A percentile compares a stretch with the other conserved stretches of the same genome.
Evolutionary conservation across 2,797 vertebrate genomes (phyloP).

Genomic region (Gymnopithys bicolor): DNA sequence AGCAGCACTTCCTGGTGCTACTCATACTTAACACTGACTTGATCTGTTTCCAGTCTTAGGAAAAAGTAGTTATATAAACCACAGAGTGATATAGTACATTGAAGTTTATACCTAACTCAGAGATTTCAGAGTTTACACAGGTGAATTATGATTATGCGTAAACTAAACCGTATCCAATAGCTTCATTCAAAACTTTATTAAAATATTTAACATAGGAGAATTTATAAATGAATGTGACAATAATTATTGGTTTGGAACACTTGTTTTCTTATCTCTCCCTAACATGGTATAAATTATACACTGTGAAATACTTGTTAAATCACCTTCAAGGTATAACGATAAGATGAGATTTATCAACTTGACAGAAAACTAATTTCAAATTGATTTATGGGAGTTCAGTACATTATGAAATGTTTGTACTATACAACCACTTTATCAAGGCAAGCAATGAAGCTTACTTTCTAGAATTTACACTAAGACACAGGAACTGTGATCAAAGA

Average conservation of each 20-base stretch:
- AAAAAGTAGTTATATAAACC: neutral
- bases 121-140: neutral
- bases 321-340: conserved; percentile 12
- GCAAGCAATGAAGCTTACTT: neutral
- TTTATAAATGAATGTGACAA: conserved; percentile 21
- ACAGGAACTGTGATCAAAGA: neutral
- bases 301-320: conserved; percentile 23
- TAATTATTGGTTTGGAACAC: neutral
- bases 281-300: neutral
- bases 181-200: neutral
- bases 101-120: neutral
- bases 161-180: neutral
- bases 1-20: fast-evolving
- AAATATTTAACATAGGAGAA: neutral
- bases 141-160: neutral
- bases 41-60: neutral
- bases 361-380: conserved; percentile 47
- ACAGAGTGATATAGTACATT: neutral
- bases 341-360: conserved; percentile 35
- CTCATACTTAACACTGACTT: neutral
- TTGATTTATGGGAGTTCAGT: conserved; percentile 32
- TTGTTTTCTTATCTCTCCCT: neutral
- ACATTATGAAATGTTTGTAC: conserved; percentile 1
- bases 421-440: conserved; percentile 16
- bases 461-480: neutral